phyloP scores from a whole-genome alignment of 53 echinoderm and acorn worm species.

The Crossaster papposus region DNA sequence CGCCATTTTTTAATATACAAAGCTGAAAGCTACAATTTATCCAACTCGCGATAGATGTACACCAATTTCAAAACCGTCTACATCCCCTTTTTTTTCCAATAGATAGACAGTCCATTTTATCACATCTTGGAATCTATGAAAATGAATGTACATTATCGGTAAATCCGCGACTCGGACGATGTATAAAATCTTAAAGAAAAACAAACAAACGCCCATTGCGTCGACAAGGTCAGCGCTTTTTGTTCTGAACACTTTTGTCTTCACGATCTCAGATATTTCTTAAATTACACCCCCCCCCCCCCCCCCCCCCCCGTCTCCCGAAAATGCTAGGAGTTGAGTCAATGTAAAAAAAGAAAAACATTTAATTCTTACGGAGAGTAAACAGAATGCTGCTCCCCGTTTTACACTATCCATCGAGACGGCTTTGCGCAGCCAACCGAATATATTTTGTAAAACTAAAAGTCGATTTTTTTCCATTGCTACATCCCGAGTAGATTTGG shows the following conservation, averaged over 20 bases:
- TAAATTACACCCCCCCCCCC: too few relatives aligned
- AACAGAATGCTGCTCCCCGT: not conserved
- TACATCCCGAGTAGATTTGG: constrained; percentile 39
- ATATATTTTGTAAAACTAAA: constrained; percentile 9
- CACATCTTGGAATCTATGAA: too few relatives aligned
- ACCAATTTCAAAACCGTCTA: too few relatives aligned
- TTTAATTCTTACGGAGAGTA: not conserved
- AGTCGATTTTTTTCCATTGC: not conserved
- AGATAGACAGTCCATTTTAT: too few relatives aligned
- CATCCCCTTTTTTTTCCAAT: too few relatives aligned
- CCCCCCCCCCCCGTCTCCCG: too few relatives aligned
- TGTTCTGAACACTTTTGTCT: not conserved
- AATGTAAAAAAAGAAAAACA: not conserved
- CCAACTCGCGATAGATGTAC: too few relatives aligned
- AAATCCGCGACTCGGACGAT: too few relatives aligned
- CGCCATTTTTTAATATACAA: too few relatives aligned
- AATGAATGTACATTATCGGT: too few relatives aligned
- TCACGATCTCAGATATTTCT: not conserved
- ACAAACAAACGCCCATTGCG: not conserved
- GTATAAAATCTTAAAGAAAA: not conserved
- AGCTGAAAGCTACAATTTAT: not conserved
- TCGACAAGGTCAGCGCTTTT: not conserved
- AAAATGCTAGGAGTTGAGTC: not conserved
- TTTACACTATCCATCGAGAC: not conserved
- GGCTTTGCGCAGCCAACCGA: constrained; percentile 13